phyloP scores from a whole-genome alignment of 2,113 vertebrate species.

The Callorhinus ursinus region DNA sequence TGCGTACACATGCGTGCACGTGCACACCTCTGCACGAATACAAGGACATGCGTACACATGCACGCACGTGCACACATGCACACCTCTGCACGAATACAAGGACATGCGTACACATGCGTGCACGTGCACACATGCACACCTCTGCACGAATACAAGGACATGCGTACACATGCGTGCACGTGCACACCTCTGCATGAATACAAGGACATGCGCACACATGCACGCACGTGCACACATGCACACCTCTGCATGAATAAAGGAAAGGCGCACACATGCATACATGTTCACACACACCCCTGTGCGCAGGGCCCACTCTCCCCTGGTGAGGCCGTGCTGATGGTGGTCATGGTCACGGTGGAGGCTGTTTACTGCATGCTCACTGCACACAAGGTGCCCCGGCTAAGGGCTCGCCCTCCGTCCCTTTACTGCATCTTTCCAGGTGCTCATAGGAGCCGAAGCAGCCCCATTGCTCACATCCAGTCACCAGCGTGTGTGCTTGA shows the following conservation, averaged over 20 bases:
- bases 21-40: too few species aligned
- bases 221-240: accelerated
- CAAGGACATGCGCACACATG: background rate
- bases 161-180: too few species aligned
- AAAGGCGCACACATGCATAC: accelerated
- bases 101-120: too few species aligned
- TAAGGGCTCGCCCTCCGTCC: accelerated
- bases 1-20: background rate
- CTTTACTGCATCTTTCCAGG: background rate
- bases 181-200: background rate
- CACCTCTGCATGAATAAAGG: accelerated
- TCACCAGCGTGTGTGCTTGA: background rate
- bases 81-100: too few species aligned
- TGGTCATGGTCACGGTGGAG: accelerated
- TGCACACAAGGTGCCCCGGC: accelerated
- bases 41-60: accelerated
- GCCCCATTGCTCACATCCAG: accelerated
- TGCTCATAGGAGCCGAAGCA: accelerated
- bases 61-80: too few species aligned
- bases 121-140: background rate
- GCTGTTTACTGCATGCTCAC: accelerated
- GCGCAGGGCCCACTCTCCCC: background rate
- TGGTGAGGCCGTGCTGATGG: accelerated
- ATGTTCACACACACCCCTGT: too few species aligned
- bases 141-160: too few species aligned